Percentiles rank a stretch among this genome's conserved stretches.
These are phyloP conservation scores for Trachelus stipa DNA, from an alignment of 2,888 invertebrate genomes.

Conservation along the genomic window DNA sequence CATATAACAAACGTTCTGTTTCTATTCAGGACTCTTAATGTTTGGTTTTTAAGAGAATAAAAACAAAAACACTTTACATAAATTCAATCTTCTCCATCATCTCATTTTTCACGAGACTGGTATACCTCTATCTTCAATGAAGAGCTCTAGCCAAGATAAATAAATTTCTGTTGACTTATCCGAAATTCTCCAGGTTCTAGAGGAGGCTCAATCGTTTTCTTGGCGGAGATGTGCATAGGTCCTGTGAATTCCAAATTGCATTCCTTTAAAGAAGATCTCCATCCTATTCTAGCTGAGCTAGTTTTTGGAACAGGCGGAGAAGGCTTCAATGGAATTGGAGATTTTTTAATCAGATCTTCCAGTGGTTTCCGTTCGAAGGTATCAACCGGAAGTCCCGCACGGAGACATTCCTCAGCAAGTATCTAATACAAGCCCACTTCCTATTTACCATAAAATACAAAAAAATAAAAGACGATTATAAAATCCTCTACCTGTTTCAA, in stretches of 20 bases:
- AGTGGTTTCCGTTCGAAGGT: slow-evolving; percentile 38
- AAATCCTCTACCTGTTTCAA: slow-evolving; percentile 42
- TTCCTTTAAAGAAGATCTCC: slow-evolving; percentile 63
- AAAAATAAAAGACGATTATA: slow-evolving; percentile 2
- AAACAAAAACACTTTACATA: neutral
- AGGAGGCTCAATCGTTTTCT: slow-evolving; percentile 60
- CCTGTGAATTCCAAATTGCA: slow-evolving; percentile 66
- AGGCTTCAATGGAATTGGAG: slow-evolving; percentile 42
- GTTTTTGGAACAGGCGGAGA: slow-evolving; percentile 51
- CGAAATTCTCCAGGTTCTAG: slow-evolving; percentile 39
- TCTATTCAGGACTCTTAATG: neutral
- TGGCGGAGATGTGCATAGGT: slow-evolving; percentile 65
- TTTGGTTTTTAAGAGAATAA: neutral
- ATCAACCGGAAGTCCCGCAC: slow-evolving; percentile 42
- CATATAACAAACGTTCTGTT: slow-evolving; percentile 35
- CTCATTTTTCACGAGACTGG: neutral
- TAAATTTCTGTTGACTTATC: slow-evolving; percentile 48
- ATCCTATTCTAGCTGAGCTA: slow-evolving; percentile 65
- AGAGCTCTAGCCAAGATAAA: slow-evolving; percentile 46
- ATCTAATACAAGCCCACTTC: slow-evolving; percentile 34
- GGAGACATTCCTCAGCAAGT: slow-evolving; percentile 48
- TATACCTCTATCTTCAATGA: neutral
- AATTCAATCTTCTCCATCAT: neutral
- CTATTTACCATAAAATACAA: neutral
- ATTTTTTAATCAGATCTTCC: slow-evolving; percentile 36